Evolutionary conservation across 2,888 invertebrate genomes (phyloP), one percentile per base, ranked within the genome.

Genomic region (Limnephilus rhombicus): DNA sequence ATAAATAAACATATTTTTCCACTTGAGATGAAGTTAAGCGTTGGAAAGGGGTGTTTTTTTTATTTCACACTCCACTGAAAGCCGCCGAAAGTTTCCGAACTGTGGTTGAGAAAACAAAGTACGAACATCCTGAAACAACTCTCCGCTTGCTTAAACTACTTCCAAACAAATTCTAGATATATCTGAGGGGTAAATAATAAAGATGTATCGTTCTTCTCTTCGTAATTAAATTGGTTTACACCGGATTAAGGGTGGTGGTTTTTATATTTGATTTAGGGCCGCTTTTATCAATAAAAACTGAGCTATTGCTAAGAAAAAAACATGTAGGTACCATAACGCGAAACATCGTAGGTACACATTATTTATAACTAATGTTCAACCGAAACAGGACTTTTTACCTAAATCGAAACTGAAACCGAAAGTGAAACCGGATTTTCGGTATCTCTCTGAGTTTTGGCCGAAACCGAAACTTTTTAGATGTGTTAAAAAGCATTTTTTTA

Each of bases 1-100:
- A 80, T 80, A 89, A 89, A 89, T 89, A 89, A 89, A 89, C 88
- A 89, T 89, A 89, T 89, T 89, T 89, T 89, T 89, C 88, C 88
- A 89, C 88, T 89, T 89, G 68, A 80, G 45, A 41, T n/a, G 88
- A 80, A 89, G 88, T 89, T 89, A 89, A 89, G 88, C 88, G 34
- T 34, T 34, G 80, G 80, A 37, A 80, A 80, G 80, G 88, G 80
- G 31, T 86, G 41, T n/a, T 89, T 89, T 34, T 88, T 89, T 80
- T 89, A 89, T 89, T 89, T 89, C 80, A 34, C 88, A 89, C 88
- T 80, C 80, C 41, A 45, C 88, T 89, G 88, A 89, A 89, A 89
- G 88, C 88, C n/a, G 88, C 80, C 24, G 88, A 80, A 89, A 80
- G 37, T 89, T 89, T 80, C 37, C 80, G 68, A 89, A 89, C 88